phyloP scores from a whole-genome alignment of 2,113 vertebrate species.

The Rhineura floridana region DNA sequence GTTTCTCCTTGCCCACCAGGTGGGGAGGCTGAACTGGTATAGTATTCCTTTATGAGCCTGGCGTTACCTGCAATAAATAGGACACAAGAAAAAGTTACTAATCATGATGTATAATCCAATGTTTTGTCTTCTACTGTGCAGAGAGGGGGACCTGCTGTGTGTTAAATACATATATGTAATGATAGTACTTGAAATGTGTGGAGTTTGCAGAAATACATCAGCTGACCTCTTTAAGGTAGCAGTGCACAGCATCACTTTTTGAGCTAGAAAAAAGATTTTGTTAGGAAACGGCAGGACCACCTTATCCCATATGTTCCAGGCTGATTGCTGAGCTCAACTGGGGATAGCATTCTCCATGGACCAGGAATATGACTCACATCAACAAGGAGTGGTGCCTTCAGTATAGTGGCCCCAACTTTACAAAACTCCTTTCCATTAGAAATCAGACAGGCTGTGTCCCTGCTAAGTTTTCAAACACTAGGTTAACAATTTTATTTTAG shows the following conservation, averaged over 20 bases:
- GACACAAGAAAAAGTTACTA: conserved; percentile 34
- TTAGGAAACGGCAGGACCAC: rapidly evolving
- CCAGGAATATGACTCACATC: too few species aligned
- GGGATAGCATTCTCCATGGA: too few species aligned
- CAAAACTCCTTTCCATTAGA: too few species aligned
- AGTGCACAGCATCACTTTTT: conserved; percentile 39
- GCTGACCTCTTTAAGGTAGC: neutral
- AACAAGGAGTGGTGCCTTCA: too few species aligned
- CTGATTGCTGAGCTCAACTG: neutral
- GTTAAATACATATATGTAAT: neutral
- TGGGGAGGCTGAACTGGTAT: neutral
- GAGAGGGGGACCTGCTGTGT: neutral
- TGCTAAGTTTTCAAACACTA: too few species aligned
- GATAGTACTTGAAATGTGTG: neutral
- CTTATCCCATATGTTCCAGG: neutral
- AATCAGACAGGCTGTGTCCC: too few species aligned
- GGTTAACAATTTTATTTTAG: too few species aligned
- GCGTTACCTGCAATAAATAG: conserved; percentile 60
- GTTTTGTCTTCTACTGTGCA: conserved; percentile 29
- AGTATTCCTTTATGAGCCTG: conserved; percentile 11
- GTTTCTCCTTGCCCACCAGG: neutral
- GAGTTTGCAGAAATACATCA: conserved; percentile 43
- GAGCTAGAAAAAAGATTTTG: conserved; percentile 36
- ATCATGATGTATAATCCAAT: conserved; percentile 29
- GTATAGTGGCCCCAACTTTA: too few species aligned